Conservation (phyloP, 2,113 vertebrate species). For the Pyrgilauda ruficollis region DNA sequence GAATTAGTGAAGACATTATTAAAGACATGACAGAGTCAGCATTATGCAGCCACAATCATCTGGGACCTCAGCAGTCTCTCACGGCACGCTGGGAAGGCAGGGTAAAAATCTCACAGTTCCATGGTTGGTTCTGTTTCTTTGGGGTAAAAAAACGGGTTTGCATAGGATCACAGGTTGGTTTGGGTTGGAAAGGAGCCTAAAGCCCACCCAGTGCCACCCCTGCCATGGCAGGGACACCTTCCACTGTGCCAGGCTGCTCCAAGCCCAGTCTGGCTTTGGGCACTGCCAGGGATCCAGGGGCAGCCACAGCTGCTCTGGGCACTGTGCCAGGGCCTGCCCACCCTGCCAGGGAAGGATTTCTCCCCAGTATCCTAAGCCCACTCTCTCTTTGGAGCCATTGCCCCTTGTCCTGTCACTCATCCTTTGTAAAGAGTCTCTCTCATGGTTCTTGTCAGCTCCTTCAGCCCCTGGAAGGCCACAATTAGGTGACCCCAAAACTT, state of each 20-base stretch:
- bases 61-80: not conserved
- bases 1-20: constrained; percentile 41
- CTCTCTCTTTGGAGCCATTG: not conserved
- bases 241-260: accelerated
- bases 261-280: not conserved
- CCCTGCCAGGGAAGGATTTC: not conserved
- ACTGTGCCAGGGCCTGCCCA: not conserved
- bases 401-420: not conserved
- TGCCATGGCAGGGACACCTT: not conserved
- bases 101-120: not conserved
- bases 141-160: not conserved
- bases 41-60: constrained; percentile 27
- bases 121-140: not conserved
- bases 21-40: constrained; percentile 41
- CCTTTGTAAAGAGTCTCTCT: not conserved
- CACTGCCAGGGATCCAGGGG: not conserved
- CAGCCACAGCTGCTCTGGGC: not conserved
- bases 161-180: not conserved
- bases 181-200: not conserved
- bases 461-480: not conserved
- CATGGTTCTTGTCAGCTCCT: not conserved
- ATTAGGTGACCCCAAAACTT: not conserved
- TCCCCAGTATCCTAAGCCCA: too few species aligned
- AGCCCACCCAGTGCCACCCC: not conserved
- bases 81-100: not conserved